Evolutionary conservation across 2,797 vertebrate species (phyloP), one percentile per base, ranked within the genome.

Genomic region (Microctenopoma stevenorrisi): DNA sequence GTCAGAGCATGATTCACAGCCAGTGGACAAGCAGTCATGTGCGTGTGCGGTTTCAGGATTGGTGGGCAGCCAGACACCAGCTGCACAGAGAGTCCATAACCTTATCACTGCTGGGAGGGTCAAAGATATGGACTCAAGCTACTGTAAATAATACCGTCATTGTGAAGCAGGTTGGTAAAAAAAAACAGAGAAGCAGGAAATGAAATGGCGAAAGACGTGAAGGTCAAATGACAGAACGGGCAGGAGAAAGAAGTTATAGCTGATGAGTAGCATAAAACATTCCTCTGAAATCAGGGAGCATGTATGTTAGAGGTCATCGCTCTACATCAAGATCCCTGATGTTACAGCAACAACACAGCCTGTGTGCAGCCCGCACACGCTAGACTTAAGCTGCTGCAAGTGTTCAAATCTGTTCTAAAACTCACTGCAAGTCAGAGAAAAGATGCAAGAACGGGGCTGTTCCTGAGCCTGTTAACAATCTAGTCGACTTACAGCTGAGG

Each of bases 101-200:
- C 86, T 87, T 79, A 74, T 71, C 79, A 73, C 69, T 65, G 72
- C 79, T 52, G 49, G 64, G 72, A 76, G 81, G 83, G 82, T 85
- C 81, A 88, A 50, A 81, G 64, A 82, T 65, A 79, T 56, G 76
- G 65, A 74, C 73, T 78, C 73, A 77, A 71, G 63, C 74, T 68
- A 65, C 71, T 85, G 84, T 82, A 83, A 83, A 81, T 83, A 84
- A 85, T 80, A 78, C 56, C 48, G 65, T 83, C 63, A 59, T 73
- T 70, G 75, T 68, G 59, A 65, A 58, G 48, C 10, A 4, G 40
- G 14, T 0, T 2, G 48, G 28, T 4, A 6, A 30, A 30, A 30
- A 7, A 13, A 14, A 66, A 42, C 11, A 47, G 16, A 4, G 30
- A 38, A 18, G 26, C n/a, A 37, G 35, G 49, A n/a, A 56, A 43